phyloP scores from a whole-genome alignment of 2,113 vertebrate genomes.

The Podarcis raffonei region DNA sequence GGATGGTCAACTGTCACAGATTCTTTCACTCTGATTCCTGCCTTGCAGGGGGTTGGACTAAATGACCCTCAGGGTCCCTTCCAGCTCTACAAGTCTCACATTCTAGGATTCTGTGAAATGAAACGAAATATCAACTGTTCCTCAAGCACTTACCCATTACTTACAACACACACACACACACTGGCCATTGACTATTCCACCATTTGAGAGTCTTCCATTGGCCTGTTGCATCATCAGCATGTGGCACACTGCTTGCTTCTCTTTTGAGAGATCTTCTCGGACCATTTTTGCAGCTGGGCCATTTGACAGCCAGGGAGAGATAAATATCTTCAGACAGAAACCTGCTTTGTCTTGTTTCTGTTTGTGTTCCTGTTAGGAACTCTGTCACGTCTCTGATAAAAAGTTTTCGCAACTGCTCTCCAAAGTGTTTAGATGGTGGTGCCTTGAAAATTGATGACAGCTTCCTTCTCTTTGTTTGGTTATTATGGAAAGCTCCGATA shows the following conservation, averaged over 20 bases:
- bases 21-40: too few species aligned
- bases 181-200: neutral
- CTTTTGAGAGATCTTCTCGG: neutral
- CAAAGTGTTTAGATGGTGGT: neutral
- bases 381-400: conserved; percentile 5
- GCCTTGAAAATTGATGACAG: conserved; percentile 44
- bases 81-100: too few species aligned
- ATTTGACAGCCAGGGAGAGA: neutral
- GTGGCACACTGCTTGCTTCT: accelerated
- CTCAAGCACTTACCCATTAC: neutral
- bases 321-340: neutral
- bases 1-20: too few species aligned
- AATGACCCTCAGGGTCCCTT: too few species aligned
- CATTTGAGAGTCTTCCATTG: neutral
- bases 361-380: conserved; percentile 4
- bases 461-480: conserved; percentile 38
- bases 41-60: too few species aligned
- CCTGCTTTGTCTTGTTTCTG: conserved; percentile 12
- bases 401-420: conserved; percentile 19
- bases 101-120: too few species aligned
- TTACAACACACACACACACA: too few species aligned
- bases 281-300: neutral
- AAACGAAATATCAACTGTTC: too few species aligned
- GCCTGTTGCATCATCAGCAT: neutral
- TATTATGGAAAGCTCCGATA: conserved; percentile 18